Percentiles rank a stretch among this genome's conserved stretches.
These are phyloP conservation scores for Eucera pruinosa DNA, from an alignment of 2,888 invertebrate species.

Conservation along the genomic window DNA sequence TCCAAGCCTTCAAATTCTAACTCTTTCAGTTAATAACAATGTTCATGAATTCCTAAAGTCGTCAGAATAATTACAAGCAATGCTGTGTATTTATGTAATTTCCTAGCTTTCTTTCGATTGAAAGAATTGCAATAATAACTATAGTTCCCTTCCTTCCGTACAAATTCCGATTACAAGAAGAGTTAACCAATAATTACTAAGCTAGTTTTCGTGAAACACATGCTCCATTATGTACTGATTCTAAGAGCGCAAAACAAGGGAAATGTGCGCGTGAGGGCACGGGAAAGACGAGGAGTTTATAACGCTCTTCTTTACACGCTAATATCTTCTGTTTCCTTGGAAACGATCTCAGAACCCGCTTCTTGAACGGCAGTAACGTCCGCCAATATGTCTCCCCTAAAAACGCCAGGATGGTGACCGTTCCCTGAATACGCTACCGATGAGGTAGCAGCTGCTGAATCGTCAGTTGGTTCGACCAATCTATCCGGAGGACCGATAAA, in stretches of 20 bases:
- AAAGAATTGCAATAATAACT: no score
- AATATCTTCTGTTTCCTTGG: conserved; percentile 65
- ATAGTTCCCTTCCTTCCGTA: no score
- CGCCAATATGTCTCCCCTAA: conserved; percentile 57
- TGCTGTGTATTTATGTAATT: no score
- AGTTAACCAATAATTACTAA: no score
- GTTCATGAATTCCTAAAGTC: no score
- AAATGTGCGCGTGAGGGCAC: background rate
- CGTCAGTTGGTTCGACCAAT: conserved; percentile 58
- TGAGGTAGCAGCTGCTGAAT: conserved; percentile 63
- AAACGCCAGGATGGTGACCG: conserved; percentile 43
- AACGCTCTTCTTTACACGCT: conserved; percentile 49
- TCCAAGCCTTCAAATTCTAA: no score
- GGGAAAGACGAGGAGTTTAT: conserved; percentile 24
- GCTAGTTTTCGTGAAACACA: no score
- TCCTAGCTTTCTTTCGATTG: no score
- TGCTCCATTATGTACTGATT: no score
- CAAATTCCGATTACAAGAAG: no score
- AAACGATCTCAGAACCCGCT: conserved; percentile 57
- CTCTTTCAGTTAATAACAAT: no score
- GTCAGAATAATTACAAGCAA: no score
- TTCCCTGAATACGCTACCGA: conserved; percentile 39
- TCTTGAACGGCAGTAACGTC: conserved; percentile 52
- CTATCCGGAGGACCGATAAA: conserved; percentile 43
- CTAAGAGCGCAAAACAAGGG: background rate